These are phyloP conservation scores for Tragelaphus eurycerus DNA, from an alignment of 2,797 vertebrate species.

Conservation along the genomic window DNA sequence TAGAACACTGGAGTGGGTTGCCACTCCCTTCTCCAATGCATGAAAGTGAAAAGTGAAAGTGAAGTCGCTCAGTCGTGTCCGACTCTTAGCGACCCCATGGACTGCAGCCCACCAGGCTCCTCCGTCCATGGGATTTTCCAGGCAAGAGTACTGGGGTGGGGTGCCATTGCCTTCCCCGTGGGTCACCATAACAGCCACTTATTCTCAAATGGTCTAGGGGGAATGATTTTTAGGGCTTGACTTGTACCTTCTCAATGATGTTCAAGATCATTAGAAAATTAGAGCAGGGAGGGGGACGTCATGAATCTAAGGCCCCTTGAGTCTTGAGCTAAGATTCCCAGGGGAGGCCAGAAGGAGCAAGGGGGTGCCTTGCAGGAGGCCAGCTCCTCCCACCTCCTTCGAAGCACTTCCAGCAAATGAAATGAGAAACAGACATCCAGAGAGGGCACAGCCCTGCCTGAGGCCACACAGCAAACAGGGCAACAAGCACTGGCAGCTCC, in stretches of 20 bases:
- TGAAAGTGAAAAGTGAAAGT: no score
- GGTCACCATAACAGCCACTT: background rate
- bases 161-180: no score
- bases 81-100: no score
- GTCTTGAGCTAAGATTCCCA: background rate
- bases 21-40: no score
- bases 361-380: no score
- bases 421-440: accelerated
- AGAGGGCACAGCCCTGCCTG: background rate
- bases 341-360: background rate
- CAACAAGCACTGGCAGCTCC: background rate
- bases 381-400: background rate
- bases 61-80: no score
- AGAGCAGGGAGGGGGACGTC: no score
- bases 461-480: background rate
- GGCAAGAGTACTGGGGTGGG: no score
- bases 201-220: no score
- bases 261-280: background rate
- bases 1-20: no score
- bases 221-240: background rate
- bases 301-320: background rate
- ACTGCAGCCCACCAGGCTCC: no score
- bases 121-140: no score
- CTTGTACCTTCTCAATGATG: background rate
- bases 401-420: background rate